Percentiles rank a stretch among this genome's conserved stretches.
Evolutionary conservation across 1,140 invertebrate genomes (phyloP).

Genomic region (Ceratina calcarata): DNA sequence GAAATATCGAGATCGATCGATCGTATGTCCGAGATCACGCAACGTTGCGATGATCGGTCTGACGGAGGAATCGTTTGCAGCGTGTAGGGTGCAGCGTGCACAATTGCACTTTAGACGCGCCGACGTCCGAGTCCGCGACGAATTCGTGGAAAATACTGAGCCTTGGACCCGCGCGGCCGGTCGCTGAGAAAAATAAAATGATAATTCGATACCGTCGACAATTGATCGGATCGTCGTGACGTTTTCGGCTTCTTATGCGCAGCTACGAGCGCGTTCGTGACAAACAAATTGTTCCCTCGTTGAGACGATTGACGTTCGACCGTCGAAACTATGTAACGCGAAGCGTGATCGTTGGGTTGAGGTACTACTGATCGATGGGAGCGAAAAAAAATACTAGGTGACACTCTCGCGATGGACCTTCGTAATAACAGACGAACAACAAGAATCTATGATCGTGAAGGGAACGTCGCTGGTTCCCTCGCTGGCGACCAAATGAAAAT

Average conservation of each 20-base stretch:
- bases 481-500: too few species aligned
- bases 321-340: constrained; percentile 20
- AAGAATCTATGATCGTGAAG: too few species aligned
- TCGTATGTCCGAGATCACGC: too few species aligned
- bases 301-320: constrained; percentile 61
- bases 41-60: too few species aligned
- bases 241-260: constrained; percentile 57
- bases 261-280: constrained; percentile 31
- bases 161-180: background rate
- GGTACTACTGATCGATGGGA: background rate
- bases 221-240: constrained; percentile 45
- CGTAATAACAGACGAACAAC: too few species aligned
- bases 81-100: background rate
- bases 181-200: constrained; percentile 54
- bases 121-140: constrained; percentile 1
- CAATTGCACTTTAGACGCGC: background rate
- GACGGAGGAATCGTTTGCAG: too few species aligned
- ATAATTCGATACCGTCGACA: constrained; percentile 62
- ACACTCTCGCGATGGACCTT: too few species aligned
- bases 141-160: constrained; percentile 29
- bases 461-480: too few species aligned
- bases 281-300: constrained; percentile 64
- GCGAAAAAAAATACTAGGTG: background rate
- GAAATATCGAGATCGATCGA: too few species aligned
- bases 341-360: constrained; percentile 7